These are phyloP conservation scores for Equus przewalskii DNA, from an alignment of 2,113 vertebrate species.

Conservation along the genomic window DNA sequence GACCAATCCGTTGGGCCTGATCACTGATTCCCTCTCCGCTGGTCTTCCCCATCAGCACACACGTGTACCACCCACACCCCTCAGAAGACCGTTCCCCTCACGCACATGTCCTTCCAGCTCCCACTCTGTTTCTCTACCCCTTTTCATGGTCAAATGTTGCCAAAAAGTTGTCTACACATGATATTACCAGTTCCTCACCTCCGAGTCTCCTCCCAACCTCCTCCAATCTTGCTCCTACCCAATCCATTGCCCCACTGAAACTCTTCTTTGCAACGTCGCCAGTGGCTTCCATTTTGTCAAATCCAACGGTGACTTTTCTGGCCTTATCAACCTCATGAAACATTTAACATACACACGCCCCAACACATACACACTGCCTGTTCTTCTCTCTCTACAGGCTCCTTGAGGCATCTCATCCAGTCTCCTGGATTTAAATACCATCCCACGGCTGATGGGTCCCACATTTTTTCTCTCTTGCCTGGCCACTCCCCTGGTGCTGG, in stretches of 20 bases:
- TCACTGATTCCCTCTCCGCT: not conserved
- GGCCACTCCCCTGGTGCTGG: not conserved
- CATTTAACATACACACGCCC: not conserved
- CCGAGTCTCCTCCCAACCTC: not conserved
- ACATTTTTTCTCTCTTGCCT: conserved; percentile 18
- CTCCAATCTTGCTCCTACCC: not conserved
- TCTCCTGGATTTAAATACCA: not conserved
- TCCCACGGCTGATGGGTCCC: not conserved
- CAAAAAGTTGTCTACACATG: not conserved
- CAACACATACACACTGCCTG: not conserved
- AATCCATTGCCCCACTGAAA: not conserved
- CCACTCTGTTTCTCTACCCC: not conserved
- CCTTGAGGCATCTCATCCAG: not conserved
- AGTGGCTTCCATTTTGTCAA: conserved; percentile 19
- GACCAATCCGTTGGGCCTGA: not conserved
- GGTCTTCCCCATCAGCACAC: not conserved
- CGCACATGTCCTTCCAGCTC: not conserved
- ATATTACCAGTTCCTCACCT: not conserved
- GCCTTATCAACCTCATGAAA: not conserved
- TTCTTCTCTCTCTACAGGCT: not conserved
- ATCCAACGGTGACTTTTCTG: not conserved
- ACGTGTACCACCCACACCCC: not conserved
- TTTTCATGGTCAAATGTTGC: not conserved
- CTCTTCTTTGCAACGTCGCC: not conserved
- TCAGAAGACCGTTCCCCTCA: not conserved